A percentile compares a stretch with the other conserved stretches of the same genome.
phyloP scores from a whole-genome alignment of 2,797 vertebrate genomes.

The Gadopsis marmoratus region DNA sequence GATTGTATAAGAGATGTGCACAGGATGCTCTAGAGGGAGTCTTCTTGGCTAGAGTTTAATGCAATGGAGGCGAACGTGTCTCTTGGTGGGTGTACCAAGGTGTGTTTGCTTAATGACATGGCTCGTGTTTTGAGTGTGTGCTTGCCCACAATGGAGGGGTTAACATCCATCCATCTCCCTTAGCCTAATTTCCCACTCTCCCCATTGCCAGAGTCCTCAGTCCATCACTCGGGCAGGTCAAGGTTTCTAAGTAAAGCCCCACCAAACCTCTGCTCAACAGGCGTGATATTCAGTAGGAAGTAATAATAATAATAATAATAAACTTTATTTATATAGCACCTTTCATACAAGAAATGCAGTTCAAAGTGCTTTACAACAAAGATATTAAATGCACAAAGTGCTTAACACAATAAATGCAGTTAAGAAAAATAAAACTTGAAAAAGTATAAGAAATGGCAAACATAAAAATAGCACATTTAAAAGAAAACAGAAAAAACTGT shows the following conservation, averaged over 20 bases:
- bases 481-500: too few species aligned
- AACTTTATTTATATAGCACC: too few species aligned
- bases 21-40: constrained; percentile 13
- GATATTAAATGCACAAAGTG: too few species aligned
- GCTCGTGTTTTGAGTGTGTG: constrained; percentile 33
- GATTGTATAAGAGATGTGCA: constrained; percentile 42
- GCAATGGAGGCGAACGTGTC: constrained; percentile 19
- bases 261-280: constrained; percentile 17
- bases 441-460: too few species aligned
- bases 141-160: constrained; percentile 7
- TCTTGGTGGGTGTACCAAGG: constrained; percentile 9
- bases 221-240: constrained; percentile 59
- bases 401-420: too few species aligned
- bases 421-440: too few species aligned
- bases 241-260: constrained; percentile 60
- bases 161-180: constrained; percentile 25
- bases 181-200: constrained; percentile 1
- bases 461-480: too few species aligned
- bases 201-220: neutral
- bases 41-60: neutral
- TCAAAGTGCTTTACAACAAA: too few species aligned
- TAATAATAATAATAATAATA: too few species aligned
- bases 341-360: too few species aligned
- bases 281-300: too few species aligned
- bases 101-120: constrained; percentile 57